Evolutionary conservation across 2,888 invertebrate genomes (phyloP), one percentile per base, ranked within the genome.

Genomic region (Oasisia sp.): DNA sequence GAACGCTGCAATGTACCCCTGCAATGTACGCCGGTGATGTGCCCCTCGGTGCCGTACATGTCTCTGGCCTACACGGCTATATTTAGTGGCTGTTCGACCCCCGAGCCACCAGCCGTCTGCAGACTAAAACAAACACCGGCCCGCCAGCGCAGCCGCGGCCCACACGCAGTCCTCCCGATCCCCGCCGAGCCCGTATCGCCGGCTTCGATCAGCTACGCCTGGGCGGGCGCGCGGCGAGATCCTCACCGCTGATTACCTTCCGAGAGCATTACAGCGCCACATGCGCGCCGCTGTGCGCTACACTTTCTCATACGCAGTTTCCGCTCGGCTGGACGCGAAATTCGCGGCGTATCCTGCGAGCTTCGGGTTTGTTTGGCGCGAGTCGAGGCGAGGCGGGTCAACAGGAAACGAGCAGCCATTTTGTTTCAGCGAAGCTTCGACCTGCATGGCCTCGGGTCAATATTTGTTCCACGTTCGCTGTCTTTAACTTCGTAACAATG

Each of bases 11-110:
- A 74, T n/a, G 74, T 74, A 74, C 74, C 74, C 74, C 74, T 74
- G 74, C 74, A 74, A 74, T 74, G 74, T 74, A 74, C 74, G 19
- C 74, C 74, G 74, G 74, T 27, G 1, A 74, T 74, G 74, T 74
- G 27, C 74, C 74, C 74, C 74, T 74, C 74, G 74, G 74, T 74
- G 74, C 74, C 74, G 74, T 74, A 74, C 74, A 27, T 19, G 74
- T 74, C 74, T 74, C 74, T 74, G 74, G 74, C 74, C 74, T 74
- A 74, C 74, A 74, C 74, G 74, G 74, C n/a, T 74, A 74, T 74
- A 74, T 74, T 74, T 74, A 74, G 74, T 74, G 7, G 74, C 27
- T 74, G 74, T 27, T 27, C 74, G 27, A 74, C 74, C 74, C 74
- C 74, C 27, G 74, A 74, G 74, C 74, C 14, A 27, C 74, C 74